Evolutionary conservation across 2,888 invertebrate genomes (phyloP).

Genomic region (Acleris laterana): DNA sequence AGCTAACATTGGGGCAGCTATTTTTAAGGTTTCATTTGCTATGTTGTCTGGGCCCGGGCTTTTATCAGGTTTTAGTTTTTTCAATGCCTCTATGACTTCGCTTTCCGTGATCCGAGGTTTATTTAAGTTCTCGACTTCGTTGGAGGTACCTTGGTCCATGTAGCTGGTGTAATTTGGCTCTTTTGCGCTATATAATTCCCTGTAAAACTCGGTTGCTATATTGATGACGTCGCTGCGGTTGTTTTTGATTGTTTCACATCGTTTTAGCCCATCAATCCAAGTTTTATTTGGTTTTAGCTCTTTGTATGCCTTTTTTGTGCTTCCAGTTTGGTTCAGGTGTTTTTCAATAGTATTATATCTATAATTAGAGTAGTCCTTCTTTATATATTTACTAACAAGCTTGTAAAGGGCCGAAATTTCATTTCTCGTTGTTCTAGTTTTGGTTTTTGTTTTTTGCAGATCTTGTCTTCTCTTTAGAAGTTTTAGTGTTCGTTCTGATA

Average conservation of each 20-base stretch:
- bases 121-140: background rate
- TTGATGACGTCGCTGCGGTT: conserved; percentile 20
- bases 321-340: conserved; percentile 24
- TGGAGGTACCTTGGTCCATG: background rate
- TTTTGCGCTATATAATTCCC: conserved; percentile 12
- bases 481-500: conserved; percentile 21
- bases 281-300: conserved; percentile 27
- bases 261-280: conserved; percentile 27
- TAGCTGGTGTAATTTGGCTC: background rate
- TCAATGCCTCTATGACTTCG: conserved; percentile 17
- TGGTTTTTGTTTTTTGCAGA: conserved; percentile 22
- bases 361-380: conserved; percentile 28
- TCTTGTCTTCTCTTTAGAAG: conserved; percentile 25
- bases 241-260: background rate
- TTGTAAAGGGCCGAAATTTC: conserved; percentile 32
- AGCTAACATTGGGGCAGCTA: background rate
- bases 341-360: conserved; percentile 22
- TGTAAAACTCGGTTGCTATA: conserved; percentile 32
- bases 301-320: conserved; percentile 28
- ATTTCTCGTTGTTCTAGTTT: conserved; percentile 33
- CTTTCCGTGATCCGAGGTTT: background rate
- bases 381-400: conserved; percentile 35
- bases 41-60: conserved; percentile 25
- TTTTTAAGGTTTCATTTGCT: conserved; percentile 22
- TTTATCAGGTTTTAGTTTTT: conserved; percentile 27